phyloP scores from a whole-genome alignment of 2,113 vertebrate species.

The Vicugna pacos region DNA sequence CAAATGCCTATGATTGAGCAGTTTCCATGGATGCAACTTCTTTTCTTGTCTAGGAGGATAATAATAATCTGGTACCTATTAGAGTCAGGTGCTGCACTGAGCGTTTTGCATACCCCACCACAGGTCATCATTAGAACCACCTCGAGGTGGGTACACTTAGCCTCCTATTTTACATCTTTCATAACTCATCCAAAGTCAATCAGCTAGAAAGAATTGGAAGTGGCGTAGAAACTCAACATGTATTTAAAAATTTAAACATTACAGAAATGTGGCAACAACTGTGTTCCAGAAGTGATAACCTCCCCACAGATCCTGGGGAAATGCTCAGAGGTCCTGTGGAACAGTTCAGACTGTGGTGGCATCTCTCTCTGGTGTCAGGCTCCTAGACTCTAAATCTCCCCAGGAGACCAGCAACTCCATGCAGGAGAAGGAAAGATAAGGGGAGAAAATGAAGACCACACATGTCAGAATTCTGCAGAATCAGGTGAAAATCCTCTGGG shows the following conservation, averaged over 20 bases:
- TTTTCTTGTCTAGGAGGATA: background rate
- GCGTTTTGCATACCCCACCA: background rate
- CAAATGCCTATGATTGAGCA: background rate
- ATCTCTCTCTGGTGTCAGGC: background rate
- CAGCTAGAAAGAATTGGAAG: background rate
- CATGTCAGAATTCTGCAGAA: background rate
- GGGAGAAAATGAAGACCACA: background rate
- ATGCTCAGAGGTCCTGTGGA: background rate
- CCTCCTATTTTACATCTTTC: slow-evolving; percentile 19
- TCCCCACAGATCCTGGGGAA: background rate
- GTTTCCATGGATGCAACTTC: slow-evolving; percentile 59
- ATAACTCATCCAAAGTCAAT: slow-evolving; percentile 1
- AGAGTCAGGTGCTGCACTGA: background rate
- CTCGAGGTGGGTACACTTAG: background rate
- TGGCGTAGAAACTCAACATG: background rate
- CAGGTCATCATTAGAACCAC: background rate
- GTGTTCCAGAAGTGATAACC: background rate
- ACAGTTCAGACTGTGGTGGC: background rate
- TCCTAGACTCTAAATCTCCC: background rate
- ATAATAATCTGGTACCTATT: background rate
- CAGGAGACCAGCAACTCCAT: background rate
- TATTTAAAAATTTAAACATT: background rate
- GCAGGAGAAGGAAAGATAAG: background rate
- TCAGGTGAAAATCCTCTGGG: background rate
- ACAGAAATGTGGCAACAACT: background rate